phyloP scores from a whole-genome alignment of 35 echinoderm and acorn worm species.

The Chiridota heheva region DNA sequence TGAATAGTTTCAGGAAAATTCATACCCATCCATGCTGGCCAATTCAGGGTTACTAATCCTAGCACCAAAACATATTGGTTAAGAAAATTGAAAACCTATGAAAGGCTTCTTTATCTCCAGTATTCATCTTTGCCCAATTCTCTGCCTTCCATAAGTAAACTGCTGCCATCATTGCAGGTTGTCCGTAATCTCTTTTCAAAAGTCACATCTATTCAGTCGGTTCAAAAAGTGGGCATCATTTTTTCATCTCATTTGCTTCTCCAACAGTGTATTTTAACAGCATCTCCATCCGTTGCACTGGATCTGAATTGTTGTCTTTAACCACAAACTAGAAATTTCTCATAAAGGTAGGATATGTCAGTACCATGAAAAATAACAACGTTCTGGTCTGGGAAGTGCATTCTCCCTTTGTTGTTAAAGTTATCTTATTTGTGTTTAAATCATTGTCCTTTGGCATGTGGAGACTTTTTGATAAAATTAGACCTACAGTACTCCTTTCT shows the following conservation, averaged over 20 bases:
- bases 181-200: constrained; percentile 44
- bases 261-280: constrained; percentile 50
- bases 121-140: constrained; percentile 24
- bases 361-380: constrained; percentile 38
- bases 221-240: constrained; percentile 20
- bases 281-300: constrained; percentile 19
- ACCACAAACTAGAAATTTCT: constrained; percentile 59
- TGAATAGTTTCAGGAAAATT: constrained; percentile 29
- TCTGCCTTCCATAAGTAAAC: constrained; percentile 40
- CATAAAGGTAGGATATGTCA: constrained; percentile 43
- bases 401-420: constrained; percentile 33
- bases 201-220: constrained; percentile 11
- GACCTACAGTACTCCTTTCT: no score
- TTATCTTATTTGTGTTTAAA: background rate
- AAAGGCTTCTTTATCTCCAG: constrained; percentile 23
- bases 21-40: constrained; percentile 47
- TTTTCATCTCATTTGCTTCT: constrained; percentile 46
- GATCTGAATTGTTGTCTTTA: constrained; percentile 19
- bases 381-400: constrained; percentile 33
- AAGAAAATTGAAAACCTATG: constrained; percentile 51
- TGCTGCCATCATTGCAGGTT: constrained; percentile 32
- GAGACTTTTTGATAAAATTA: no score
- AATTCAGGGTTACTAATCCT: constrained; percentile 37
- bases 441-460: background rate
- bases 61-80: constrained; percentile 34